Base-by-base conservation (phyloP, 2,797 vertebrate species). In the Chromis chromis region DNA sequence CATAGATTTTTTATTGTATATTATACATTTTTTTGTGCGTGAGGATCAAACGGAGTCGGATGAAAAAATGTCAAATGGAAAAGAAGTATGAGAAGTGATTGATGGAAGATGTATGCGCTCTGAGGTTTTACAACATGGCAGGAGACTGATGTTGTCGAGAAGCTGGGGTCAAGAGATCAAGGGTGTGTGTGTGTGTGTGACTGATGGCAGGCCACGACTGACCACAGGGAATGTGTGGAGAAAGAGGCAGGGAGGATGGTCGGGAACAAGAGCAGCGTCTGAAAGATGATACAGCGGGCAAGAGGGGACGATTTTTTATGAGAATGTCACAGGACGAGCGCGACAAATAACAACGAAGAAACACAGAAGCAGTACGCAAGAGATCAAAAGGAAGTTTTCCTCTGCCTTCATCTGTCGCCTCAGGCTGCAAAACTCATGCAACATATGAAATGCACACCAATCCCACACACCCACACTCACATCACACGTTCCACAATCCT, bases 331-430 rank as follows among this genome's bases (percentile, higher is more conserved):
- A 10, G 28, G 19, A 27, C 22, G 21, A 74, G 10, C 62, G 42
- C 0, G 0, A 79, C 49, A 62, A 46, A 78, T 60, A 49, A 67
- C 78, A 66, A 39, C 10, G 4, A 46, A 39, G 54, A 67, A 12
- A 70, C 4, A 21, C 11, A 27, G 28, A 55, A 46, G 39, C 12
- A 57, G 12, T 16, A 44, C 27, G 31, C 21, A 17, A 22, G 16
- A 73, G 68, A 83, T 84, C 68, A 84, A 79, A 84, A 8, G 54
- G 24, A 78, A 28, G 66, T 71, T 67, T 57, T 27, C 21, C 27
- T 6, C 7, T 48, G 5, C 31, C 54, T 74, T 76, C 65, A 60
- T 80, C 64, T 46, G 66, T 70, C 17, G 56, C 84, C 74, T 21
- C 0, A 12, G 66, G 84, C 74, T 63, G 53, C 48, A 61, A 78